A percentile compares a stretch with the other conserved stretches of the same genome.
phyloP scores from a whole-genome alignment of 2,888 invertebrate species.

The Metopia argyrocephala region DNA sequence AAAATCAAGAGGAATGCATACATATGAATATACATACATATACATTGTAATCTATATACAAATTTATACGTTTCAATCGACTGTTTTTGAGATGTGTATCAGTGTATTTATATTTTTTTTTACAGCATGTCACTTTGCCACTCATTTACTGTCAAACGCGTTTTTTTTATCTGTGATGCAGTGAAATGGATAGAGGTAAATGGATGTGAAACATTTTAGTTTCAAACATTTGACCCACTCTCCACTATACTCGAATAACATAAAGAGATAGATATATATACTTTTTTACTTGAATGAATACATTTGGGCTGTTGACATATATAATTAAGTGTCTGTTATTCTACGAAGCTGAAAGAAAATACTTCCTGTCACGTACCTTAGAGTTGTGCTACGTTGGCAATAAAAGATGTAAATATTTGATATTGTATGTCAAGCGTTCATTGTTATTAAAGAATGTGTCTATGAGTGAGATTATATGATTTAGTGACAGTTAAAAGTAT shows the following conservation, averaged over 20 bases:
- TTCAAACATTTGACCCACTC: not conserved
- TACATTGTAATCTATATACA: not conserved
- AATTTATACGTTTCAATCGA: slow-evolving; percentile 44
- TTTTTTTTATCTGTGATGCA: slow-evolving; percentile 17
- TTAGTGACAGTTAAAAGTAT: not conserved
- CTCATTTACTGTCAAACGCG: slow-evolving; percentile 43
- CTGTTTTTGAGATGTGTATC: slow-evolving; percentile 43
- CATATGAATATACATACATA: no score
- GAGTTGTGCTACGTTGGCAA: slow-evolving; percentile 40
- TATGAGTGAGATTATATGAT: not conserved
- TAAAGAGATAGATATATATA: not conserved
- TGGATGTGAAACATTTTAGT: not conserved
- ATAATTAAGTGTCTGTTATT: slow-evolving; percentile 37
- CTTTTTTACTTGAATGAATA: slow-evolving; percentile 33
- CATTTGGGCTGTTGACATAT: slow-evolving; percentile 33
- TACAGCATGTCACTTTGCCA: slow-evolving; percentile 46
- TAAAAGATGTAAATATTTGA: slow-evolving; percentile 41
- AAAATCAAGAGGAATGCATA: no score
- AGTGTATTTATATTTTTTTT: slow-evolving; percentile 16
- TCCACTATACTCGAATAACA: not conserved
- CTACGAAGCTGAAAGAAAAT: slow-evolving; percentile 23
- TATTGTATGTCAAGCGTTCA: not conserved
- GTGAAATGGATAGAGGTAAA: not conserved
- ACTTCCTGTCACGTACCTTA: slow-evolving; percentile 35
- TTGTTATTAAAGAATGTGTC: not conserved